Percentiles rank a stretch among this genome's conserved stretches.
phyloP scores from a whole-genome alignment of 2,888 invertebrate species.

The Seira musarum region DNA sequence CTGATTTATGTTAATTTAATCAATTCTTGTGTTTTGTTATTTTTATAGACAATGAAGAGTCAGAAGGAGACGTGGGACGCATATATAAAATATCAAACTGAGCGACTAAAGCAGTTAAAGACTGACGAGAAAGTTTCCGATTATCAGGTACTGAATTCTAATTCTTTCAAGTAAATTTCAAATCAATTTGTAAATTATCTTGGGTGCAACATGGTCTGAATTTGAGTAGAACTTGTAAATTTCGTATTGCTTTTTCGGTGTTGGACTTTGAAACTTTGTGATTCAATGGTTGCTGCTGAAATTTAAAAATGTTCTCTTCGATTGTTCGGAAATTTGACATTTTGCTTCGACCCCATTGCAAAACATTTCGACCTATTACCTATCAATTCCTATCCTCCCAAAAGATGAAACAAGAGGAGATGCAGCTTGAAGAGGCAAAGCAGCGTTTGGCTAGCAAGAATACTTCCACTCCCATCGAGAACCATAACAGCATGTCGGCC shows the following conservation, averaged over 20 bases:
- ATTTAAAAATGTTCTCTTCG: constrained; percentile 12
- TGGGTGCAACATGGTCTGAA: neutral
- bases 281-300: neutral
- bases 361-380: neutral
- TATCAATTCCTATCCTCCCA: constrained; percentile 8
- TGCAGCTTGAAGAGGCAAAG: constrained; percentile 36
- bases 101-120: constrained; percentile 41
- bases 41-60: constrained; percentile 46
- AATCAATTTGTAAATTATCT: neutral
- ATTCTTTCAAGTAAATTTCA: neutral
- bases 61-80: constrained; percentile 46
- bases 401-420: constrained; percentile 46
- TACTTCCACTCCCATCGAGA: constrained; percentile 14
- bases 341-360: constrained; percentile 12
- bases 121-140: constrained; percentile 34
- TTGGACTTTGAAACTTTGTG: too few species aligned
- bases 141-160: constrained; percentile 50
- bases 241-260: constrained; percentile 27
- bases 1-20: neutral
- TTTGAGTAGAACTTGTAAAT: constrained; percentile 48
- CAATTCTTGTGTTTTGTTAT: neutral
- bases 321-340: constrained; percentile 17
- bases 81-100: constrained; percentile 45
- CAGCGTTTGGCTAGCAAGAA: constrained; percentile 7
- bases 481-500: neutral